Percentiles rank a stretch among this genome's conserved stretches.
These are phyloP conservation scores for Equus quagga DNA, from an alignment of 2,113 vertebrate species.

Conservation along the genomic window DNA sequence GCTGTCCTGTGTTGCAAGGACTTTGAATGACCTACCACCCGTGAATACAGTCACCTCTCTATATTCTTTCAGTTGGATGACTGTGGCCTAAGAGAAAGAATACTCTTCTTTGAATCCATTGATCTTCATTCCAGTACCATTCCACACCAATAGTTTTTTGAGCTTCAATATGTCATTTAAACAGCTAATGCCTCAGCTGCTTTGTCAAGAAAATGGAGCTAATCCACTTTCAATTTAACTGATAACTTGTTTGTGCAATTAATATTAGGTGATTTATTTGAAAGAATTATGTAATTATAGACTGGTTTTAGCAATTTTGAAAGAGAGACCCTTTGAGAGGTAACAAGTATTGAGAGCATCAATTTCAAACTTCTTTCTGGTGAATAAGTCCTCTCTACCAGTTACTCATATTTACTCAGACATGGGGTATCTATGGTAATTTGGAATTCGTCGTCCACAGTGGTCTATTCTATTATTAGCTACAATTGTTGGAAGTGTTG, in stretches of 20 bases:
- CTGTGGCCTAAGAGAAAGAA: not conserved
- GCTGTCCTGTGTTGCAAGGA: conserved; percentile 69
- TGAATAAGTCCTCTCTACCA: not conserved
- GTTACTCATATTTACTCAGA: not conserved
- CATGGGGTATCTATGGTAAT: not conserved
- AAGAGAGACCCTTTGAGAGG: not conserved
- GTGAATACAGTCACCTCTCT: not conserved
- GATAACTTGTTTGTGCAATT: not conserved
- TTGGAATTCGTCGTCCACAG: not conserved
- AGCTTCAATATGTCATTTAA: not conserved
- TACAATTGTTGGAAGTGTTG: not conserved
- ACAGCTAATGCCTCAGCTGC: not conserved
- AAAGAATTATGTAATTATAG: not conserved
- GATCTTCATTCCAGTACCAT: not conserved
- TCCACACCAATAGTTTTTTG: not conserved
- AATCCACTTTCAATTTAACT: not conserved
- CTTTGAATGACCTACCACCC: conserved; percentile 72
- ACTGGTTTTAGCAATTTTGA: not conserved
- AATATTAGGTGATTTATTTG: not conserved
- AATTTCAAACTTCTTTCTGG: not conserved
- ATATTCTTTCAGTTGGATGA: not conserved
- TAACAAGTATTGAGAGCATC: not conserved
- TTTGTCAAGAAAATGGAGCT: not conserved
- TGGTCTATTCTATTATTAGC: not conserved
- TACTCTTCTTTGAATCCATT: not conserved